Percentiles rank a stretch among this genome's conserved stretches.
These are phyloP conservation scores for Darevskia mixta DNA, from an alignment of 2,797 vertebrate genomes.

Conservation along the genomic window DNA sequence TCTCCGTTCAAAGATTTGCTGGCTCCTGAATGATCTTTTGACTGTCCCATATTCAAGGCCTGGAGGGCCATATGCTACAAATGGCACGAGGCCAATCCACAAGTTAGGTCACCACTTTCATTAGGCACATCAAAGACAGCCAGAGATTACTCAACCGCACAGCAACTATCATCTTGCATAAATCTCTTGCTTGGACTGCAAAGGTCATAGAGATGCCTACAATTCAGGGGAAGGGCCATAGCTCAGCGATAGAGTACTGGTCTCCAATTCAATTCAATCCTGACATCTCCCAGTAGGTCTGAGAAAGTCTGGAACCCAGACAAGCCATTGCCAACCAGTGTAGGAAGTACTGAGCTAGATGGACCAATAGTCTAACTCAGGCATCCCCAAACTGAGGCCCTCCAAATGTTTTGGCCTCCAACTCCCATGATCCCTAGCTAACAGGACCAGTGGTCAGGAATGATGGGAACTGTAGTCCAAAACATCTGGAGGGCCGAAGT, in stretches of 20 bases:
- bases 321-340: neutral
- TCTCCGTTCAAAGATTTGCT: neutral
- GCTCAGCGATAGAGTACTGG: neutral
- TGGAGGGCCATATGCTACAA: neutral
- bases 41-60: neutral
- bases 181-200: neutral
- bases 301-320: neutral
- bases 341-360: neutral
- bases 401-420: too few relatives aligned
- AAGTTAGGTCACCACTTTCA: neutral
- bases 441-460: too few relatives aligned
- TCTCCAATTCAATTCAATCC: neutral
- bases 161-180: neutral
- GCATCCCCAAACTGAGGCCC: too few relatives aligned
- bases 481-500: too few relatives aligned
- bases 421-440: too few relatives aligned
- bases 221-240: neutral
- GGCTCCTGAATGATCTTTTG: neutral
- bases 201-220: neutral
- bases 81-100: neutral
- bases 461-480: too few relatives aligned
- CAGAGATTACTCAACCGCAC: neutral
- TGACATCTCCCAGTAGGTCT: neutral
- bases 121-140: constrained; percentile 19
- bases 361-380: neutral